Percentiles rank a stretch among this genome's conserved stretches.
Evolutionary conservation across 2,888 invertebrate species (phyloP).

Genomic region (Nudaria mundana): DNA sequence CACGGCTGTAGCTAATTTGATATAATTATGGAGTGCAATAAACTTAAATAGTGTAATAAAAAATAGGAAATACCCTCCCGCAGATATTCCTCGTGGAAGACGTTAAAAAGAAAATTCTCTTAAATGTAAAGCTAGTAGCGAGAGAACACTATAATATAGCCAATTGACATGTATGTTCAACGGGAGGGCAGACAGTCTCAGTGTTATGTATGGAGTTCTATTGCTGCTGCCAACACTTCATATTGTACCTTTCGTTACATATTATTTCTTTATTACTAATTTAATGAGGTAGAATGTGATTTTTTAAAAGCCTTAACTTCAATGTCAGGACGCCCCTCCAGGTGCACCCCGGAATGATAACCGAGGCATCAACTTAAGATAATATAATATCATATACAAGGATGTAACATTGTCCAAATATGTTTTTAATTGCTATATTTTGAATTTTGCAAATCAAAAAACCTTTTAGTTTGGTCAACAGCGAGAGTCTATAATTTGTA

Average conservation of each 20-base stretch:
- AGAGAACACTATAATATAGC: constrained; percentile 25
- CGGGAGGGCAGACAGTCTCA: constrained; percentile 60
- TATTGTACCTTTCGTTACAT: no score
- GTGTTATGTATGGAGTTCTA: constrained; percentile 39
- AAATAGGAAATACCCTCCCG: constrained; percentile 76
- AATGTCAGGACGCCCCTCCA: no score
- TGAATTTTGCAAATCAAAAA: constrained; percentile 27
- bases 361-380: no score
- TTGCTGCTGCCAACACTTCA: constrained; percentile 51
- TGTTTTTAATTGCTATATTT: no score
- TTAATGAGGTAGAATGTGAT: no score
- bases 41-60: constrained; percentile 71
- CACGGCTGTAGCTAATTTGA: constrained; percentile 33
- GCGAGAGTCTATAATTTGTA: no score
- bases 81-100: constrained; percentile 57
- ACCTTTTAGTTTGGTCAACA: no score
- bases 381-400: no score
- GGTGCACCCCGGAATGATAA: no score
- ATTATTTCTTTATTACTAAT: no score
- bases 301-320: no score
- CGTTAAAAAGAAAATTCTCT: constrained; percentile 45
- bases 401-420: no score
- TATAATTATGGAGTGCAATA: constrained; percentile 67
- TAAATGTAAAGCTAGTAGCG: constrained; percentile 38
- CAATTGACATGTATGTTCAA: constrained; percentile 28